Conservation (phyloP, 2,888 invertebrate genomes). For the Altica lythri region DNA sequence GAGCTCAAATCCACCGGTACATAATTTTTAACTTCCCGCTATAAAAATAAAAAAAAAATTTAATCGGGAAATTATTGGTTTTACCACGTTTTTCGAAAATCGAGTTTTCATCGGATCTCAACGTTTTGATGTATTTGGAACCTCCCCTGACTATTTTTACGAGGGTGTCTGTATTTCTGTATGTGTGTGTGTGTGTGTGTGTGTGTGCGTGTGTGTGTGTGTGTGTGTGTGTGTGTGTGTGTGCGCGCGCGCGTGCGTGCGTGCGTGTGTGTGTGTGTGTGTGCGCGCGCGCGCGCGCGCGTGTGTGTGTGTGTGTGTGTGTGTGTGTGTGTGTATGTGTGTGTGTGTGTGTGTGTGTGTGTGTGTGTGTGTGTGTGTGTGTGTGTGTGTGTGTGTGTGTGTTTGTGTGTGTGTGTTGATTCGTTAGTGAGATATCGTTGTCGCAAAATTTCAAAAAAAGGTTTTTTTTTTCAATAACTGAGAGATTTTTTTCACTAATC, state of each 20-base stretch:
- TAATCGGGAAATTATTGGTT: no score
- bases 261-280: background rate
- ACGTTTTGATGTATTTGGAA: no score
- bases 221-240: background rate
- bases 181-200: slow-evolving; percentile 1
- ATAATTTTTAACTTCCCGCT: no score
- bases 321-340: background rate
- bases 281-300: background rate
- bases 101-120: no score
- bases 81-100: no score
- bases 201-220: background rate
- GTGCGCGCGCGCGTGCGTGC: background rate
- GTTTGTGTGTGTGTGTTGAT: background rate
- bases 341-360: background rate
- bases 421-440: no score
- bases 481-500: no score
- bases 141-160: no score
- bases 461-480: no score
- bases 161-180: slow-evolving; percentile 3
- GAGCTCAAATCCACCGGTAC: no score
- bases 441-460: no score
- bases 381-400: background rate
- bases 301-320: slow-evolving; percentile 2
- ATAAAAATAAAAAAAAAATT: no score
- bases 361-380: background rate